Conservation (phyloP, 2,113 vertebrate genomes). For the Apus apus region DNA sequence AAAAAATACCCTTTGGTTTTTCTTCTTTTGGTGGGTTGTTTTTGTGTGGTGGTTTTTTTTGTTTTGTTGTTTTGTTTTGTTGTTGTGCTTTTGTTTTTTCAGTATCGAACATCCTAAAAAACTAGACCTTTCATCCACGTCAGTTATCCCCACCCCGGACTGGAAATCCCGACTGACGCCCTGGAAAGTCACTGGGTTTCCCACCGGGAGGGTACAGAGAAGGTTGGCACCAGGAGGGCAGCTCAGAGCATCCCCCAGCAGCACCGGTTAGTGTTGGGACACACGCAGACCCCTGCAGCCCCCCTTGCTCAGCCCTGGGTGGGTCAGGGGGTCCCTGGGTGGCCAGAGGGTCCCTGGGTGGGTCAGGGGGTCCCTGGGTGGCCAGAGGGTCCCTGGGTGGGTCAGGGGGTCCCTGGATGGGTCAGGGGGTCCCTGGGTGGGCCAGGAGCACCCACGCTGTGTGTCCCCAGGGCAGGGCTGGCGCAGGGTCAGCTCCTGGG, state of each 20-base stretch:
- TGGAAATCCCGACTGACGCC: neutral
- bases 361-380: neutral
- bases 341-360: neutral
- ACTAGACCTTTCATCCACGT: constrained; percentile 24
- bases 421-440: neutral
- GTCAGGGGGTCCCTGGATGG: neutral
- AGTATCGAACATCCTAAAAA: constrained; percentile 37
- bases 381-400: neutral
- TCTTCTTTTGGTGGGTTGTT: neutral
- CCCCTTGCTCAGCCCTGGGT: neutral
- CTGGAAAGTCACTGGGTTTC: neutral
- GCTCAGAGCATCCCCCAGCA: neutral
- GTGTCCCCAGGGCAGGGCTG: neutral
- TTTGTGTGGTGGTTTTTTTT: neutral
- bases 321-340: neutral
- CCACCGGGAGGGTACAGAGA: neutral
- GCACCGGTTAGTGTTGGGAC: neutral
- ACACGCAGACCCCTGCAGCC: neutral
- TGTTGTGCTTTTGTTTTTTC: neutral
- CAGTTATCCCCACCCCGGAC: neutral
- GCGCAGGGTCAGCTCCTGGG: rapidly evolving
- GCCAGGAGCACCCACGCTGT: neutral
- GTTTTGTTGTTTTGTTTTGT: no score
- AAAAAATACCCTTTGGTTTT: constrained; percentile 8
- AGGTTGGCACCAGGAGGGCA: neutral